Evolutionary conservation across 2,888 invertebrate species (phyloP).

Genomic region (Amphipyra tragopoginis): DNA sequence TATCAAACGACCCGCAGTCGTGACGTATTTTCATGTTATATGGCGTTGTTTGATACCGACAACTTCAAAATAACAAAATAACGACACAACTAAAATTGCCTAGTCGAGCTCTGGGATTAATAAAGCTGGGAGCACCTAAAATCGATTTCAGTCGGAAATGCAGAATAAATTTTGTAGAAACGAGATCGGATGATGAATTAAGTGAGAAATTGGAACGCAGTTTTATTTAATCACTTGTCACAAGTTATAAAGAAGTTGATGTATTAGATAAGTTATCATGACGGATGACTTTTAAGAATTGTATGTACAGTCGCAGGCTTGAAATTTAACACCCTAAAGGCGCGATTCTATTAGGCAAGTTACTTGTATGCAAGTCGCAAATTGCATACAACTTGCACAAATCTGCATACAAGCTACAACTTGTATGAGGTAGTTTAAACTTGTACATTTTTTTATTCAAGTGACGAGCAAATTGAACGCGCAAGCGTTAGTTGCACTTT

Average conservation of each 20-base stretch:
- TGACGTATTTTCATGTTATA: conserved; percentile 24
- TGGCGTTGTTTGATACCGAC: conserved; percentile 24
- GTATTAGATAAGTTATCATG: conserved; percentile 28
- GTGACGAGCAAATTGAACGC: too few species aligned
- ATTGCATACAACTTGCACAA: too few species aligned
- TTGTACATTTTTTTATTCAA: too few species aligned
- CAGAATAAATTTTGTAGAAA: conserved; percentile 24
- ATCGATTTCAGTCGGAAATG: conserved; percentile 46
- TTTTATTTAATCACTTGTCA: conserved; percentile 39
- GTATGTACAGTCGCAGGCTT: too few species aligned
- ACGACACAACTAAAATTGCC: conserved; percentile 49
- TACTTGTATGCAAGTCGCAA: too few species aligned
- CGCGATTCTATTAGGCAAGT: too few species aligned
- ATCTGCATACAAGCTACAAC: too few species aligned
- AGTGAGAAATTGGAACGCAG: conserved; percentile 37
- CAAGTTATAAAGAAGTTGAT: conserved; percentile 41
- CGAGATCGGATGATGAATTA: conserved; percentile 33
- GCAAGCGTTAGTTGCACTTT: too few species aligned
- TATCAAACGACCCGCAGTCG: conserved; percentile 29
- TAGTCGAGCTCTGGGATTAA: conserved; percentile 27
- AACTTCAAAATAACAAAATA: conserved; percentile 34
- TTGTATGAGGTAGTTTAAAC: too few species aligned
- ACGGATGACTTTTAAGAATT: conserved; percentile 19
- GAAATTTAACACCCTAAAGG: too few species aligned
- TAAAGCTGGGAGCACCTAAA: conserved; percentile 41